Conservation (phyloP, 2,113 vertebrate genomes). For the Dolichotis patagonum region DNA sequence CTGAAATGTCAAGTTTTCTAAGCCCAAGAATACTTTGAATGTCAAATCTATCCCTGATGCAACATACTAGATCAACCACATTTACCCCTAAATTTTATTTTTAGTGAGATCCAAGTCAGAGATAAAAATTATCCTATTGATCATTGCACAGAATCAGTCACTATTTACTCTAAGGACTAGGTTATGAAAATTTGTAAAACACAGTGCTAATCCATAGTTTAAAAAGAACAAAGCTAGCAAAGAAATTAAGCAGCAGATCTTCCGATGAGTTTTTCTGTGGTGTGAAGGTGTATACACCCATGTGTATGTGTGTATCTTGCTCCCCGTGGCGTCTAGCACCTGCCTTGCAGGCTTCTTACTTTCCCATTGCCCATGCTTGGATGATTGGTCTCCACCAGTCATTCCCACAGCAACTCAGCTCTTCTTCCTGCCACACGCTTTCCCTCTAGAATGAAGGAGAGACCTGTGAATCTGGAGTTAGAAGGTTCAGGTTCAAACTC, state of each 20-base stretch:
- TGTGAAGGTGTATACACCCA: not conserved
- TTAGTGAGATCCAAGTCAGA: not conserved
- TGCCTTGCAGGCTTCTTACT: not conserved
- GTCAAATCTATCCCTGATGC: not conserved
- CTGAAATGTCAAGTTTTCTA: not conserved
- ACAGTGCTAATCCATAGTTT: not conserved
- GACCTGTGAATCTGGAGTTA: not conserved
- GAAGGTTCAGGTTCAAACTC: not conserved
- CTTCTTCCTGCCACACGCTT: not conserved
- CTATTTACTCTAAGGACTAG: not conserved
- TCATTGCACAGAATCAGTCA: not conserved
- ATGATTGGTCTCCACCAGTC: not conserved
- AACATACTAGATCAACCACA: not conserved
- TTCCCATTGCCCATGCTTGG: not conserved
- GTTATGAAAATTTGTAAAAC: not conserved
- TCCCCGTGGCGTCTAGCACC: not conserved
- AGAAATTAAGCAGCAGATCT: not conserved
- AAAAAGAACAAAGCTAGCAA: not conserved
- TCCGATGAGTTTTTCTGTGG: not conserved
- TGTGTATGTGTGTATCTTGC: accelerated
- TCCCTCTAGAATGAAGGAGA: not conserved
- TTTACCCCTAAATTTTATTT: not conserved
- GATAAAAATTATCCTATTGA: not conserved
- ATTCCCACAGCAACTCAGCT: not conserved
- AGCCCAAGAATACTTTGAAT: not conserved